Percentiles rank a stretch among this genome's conserved stretches.
phyloP scores from a whole-genome alignment of 2,113 vertebrate genomes.

The Gallinago undulata region DNA sequence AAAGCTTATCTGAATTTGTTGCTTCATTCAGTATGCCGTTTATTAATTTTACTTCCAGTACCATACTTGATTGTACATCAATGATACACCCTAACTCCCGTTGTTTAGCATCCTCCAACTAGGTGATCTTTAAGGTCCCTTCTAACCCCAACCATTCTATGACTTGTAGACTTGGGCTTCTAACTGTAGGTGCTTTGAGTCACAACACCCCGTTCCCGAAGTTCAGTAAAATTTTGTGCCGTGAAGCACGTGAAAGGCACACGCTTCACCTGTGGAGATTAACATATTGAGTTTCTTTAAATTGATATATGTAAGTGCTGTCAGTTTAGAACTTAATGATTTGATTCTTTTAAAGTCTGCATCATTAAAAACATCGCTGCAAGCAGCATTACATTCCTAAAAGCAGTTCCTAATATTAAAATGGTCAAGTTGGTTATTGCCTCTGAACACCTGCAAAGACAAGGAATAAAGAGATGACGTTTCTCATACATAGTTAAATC shows the following conservation, averaged over 20 bases:
- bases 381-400: neutral
- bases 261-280: neutral
- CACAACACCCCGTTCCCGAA: neutral
- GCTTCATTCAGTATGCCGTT: neutral
- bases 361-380: neutral
- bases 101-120: neutral
- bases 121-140: neutral
- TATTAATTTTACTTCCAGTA: neutral
- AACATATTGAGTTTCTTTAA: neutral
- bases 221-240: neutral
- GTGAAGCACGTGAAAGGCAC: neutral
- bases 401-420: neutral
- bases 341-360: neutral
- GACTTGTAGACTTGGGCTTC: neutral
- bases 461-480: neutral
- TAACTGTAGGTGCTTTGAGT: neutral
- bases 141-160: neutral
- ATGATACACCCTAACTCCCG: neutral
- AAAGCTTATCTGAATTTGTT: neutral
- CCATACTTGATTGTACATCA: neutral
- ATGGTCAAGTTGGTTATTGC: neutral
- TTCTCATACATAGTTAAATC: neutral
- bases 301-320: neutral
- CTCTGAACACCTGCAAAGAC: neutral
- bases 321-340: neutral